Base-by-base conservation (phyloP, 2,888 invertebrate genomes). In the Thalpophila matura region DNA sequence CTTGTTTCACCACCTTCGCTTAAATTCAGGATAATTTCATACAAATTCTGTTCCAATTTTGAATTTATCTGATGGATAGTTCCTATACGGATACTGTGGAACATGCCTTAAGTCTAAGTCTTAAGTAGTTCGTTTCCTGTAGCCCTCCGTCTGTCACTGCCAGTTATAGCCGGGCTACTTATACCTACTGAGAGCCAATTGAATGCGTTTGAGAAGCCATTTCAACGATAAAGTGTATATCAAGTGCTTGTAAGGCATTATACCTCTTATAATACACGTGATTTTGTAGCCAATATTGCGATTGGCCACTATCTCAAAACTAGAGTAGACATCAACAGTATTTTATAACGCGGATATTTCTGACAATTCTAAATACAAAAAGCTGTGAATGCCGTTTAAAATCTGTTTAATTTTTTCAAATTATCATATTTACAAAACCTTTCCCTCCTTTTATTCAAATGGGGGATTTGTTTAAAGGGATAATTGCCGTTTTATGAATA, bases 401-500 rank as follows among this genome's bases (percentile, higher is more conserved):
- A 40, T 22, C 20, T 16, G 24, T 6, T 37, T 35, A 24, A 14
- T 46, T 7, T 45, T 37, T 16, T 12, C n/a, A 20, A 46, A 58
- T 58, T 5, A 51, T 7, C 27, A 27, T 50, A 50, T 31, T 20
- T 20, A 37, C 22, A 35, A n/a, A 40, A 12, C 24, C 3, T 16
- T 18, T 38, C 9, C 16, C 10, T 27, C 22, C 3, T 58, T 60
- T 50, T 61, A 69, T 74, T 69, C 18, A 49, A 71, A 69, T 49
- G 16, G 16, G 10, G 18, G 63, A 53, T 57, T 69, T 42, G 12
- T 43, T 38, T 60, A 64, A 71, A 57, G 51, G 56, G 43, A 60
- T 76, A 60, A 73, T 74, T 63, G 59, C 26, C 50, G 37, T 77
- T 73, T 77, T 73, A 74, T 77, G 73, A 73, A 55, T 55, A 63